These are phyloP conservation scores for Cotesia glomerata DNA, from an alignment of 1,140 invertebrate genomes.

Conservation along the genomic window DNA sequence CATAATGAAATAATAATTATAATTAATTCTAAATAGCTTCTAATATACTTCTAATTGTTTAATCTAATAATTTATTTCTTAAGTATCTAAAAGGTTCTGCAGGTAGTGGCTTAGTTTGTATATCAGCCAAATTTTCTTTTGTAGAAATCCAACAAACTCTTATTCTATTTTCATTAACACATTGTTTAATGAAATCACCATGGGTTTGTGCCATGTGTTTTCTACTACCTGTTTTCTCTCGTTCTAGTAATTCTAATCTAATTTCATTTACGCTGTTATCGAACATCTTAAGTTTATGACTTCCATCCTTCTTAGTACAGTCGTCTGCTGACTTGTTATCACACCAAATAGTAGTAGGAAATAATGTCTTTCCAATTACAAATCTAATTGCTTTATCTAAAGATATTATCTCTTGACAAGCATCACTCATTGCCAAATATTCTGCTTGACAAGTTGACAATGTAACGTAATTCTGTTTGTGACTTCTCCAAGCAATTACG, in stretches of 20 bases:
- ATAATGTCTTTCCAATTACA: slow-evolving; percentile 7
- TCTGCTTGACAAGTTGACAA: slow-evolving; percentile 22
- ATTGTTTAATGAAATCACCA: neutral
- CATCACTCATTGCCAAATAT: slow-evolving; percentile 2
- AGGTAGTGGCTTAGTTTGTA: slow-evolving; percentile 19
- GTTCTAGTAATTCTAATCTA: neutral
- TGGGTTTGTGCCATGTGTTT: slow-evolving; percentile 6
- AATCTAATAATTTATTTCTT: neutral
- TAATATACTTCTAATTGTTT: no score
- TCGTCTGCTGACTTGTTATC: no score
- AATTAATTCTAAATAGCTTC: no score
- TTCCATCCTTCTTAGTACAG: no score
- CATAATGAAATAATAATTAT: no score
- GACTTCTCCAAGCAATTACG: no score
- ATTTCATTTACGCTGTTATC: neutral
- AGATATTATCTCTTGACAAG: slow-evolving; percentile 16
- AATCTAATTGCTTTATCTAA: slow-evolving; percentile 2
- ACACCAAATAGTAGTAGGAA: slow-evolving; percentile 2
- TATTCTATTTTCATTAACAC: no score
- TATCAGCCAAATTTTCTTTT: neutral
- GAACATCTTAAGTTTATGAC: no score
- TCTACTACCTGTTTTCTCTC: neutral
- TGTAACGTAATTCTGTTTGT: no score
- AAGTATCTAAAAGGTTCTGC: slow-evolving; percentile 1
- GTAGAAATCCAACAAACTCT: no score